Percentiles rank a stretch among this genome's conserved stretches.
Conservation (phyloP, 2,888 invertebrate species). For the Macrophya alboannulata region DNA sequence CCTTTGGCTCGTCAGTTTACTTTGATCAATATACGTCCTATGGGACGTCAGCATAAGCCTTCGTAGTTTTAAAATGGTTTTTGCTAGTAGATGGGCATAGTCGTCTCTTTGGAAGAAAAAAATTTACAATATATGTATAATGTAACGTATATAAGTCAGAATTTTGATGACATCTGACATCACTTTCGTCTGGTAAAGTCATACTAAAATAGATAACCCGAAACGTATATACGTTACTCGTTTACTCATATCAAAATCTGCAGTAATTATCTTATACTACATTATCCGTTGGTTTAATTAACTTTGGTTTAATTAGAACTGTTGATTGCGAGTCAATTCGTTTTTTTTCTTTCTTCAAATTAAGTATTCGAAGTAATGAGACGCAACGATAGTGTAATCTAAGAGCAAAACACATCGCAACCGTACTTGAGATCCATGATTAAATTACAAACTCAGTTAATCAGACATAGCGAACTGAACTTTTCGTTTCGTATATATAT, state of each 20-base stretch:
- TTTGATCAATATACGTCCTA: constrained; percentile 7
- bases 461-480: constrained; percentile 9
- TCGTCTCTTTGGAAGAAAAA: not conserved
- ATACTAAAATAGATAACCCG: not conserved
- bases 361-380: constrained; percentile 7
- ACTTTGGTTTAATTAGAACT: constrained; percentile 40
- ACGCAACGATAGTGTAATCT: constrained; percentile 22
- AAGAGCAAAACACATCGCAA: not conserved
- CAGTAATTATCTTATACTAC: not conserved
- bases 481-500: constrained; percentile 9
- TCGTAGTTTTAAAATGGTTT: not conserved
- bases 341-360: not conserved
- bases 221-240: not conserved
- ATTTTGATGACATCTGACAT: not conserved
- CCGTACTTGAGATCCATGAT: not conserved
- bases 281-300: constrained; percentile 21
- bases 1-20: not conserved
- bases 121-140: not conserved
- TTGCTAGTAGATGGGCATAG: not conserved
- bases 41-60: not conserved
- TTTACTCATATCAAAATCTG: not conserved
- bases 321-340: constrained; percentile 6
- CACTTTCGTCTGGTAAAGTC: constrained; percentile 6
- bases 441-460: constrained; percentile 34
- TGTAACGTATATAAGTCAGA: not conserved